These are phyloP conservation scores for Typhlichthys subterraneus DNA, from an alignment of 2,797 vertebrate genomes.

Conservation along the genomic window DNA sequence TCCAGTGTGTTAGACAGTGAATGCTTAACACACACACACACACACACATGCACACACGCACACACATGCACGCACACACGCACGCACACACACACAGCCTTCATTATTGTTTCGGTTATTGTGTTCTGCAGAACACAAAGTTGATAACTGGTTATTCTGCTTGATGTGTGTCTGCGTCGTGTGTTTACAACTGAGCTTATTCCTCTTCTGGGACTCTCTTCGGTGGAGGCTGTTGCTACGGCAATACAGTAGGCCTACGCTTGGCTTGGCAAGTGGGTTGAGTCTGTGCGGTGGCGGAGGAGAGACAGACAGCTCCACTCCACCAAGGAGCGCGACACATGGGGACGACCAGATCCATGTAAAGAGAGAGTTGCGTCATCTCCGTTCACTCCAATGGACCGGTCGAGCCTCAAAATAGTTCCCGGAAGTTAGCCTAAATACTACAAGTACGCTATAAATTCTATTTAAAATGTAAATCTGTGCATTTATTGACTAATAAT, in stretches of 20 bases:
- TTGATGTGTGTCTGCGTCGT: constrained; percentile 4
- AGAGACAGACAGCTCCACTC: constrained; percentile 13
- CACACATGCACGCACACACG: constrained; percentile 7
- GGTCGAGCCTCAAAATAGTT: no score
- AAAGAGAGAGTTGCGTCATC: no score
- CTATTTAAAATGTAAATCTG: no score
- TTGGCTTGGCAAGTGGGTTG: constrained; percentile 34
- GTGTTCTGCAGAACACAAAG: no score
- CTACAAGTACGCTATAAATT: no score
- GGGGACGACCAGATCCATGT: constrained; percentile 4
- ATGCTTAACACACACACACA: background rate
- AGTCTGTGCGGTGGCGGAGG: constrained; percentile 1
- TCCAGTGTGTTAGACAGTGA: background rate
- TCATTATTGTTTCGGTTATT: no score
- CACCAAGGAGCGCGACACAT: background rate
- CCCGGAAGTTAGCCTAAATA: no score
- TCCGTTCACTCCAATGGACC: no score
- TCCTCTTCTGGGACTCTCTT: constrained; percentile 36
- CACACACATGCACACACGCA: constrained; percentile 3
- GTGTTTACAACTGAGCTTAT: constrained; percentile 42
- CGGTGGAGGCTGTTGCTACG: constrained; percentile 46
- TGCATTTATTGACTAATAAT: no score
- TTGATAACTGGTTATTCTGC: constrained; percentile 20
- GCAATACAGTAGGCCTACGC: constrained; percentile 48
- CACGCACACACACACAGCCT: background rate